Base-by-base conservation (phyloP, 2,113 vertebrate species). In the Oreocharis arfaki region DNA sequence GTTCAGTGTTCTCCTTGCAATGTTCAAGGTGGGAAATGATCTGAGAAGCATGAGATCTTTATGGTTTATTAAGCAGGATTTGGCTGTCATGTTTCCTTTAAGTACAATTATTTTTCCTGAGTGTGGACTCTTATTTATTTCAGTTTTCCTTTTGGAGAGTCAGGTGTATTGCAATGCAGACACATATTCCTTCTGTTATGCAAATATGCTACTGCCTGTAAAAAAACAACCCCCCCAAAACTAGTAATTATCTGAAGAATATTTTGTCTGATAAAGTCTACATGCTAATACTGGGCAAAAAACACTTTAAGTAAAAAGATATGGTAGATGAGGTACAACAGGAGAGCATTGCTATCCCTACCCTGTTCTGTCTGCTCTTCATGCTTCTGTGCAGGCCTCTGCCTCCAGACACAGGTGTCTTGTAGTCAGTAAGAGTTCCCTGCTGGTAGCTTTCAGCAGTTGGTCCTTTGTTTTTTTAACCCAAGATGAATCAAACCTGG, bases 401-500 rank as follows among this genome's bases (percentile, higher is more conserved):
- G 90, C 91, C 93, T 95, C 88, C 93, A 64, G 44, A 95, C 88
- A 35, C 39, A 15, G 91, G 78, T 37, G 49, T 63, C 85, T 77
- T 53, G 50, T 33, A 61, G 23, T n/a, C 55, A 92, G 11, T 32
- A 78, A 44, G 44, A 79, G 24, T 69, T 93, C 91, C 94, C 82
- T 90, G 87, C 97, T 96, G 91, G 84, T 41, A 95, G 96, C 97
- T 97, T 98, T 96, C 95, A 97, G 64, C 91, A 93, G 89, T 89
- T 77, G 96, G 89, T 98, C 97, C 96, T 52, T 97, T 97, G 93
- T 63, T 44, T 84, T 59, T 97, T 73, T 75, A 46, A 16, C 71
- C 97, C 98, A 96, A 99, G 98, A 97, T 98, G 98, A 98, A 98
- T 98, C 99, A 98, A 98, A 98, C 97, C 98, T 98, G 98, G 99